These are phyloP conservation scores for Gallirallus australis DNA, from an alignment of 2,797 vertebrate genomes.

Conservation along the genomic window DNA sequence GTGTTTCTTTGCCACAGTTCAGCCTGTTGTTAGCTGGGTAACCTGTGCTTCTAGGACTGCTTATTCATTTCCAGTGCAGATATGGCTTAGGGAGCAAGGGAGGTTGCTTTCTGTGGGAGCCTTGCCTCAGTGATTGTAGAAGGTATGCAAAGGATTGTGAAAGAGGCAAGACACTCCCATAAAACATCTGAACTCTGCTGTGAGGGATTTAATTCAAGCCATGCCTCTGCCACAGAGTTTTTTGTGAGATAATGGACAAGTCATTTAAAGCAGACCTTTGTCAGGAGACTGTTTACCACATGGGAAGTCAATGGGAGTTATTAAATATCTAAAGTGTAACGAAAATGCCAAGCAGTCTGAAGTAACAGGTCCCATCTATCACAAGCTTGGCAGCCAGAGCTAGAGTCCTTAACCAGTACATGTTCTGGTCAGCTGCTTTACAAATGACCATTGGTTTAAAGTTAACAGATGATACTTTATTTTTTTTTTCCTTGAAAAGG, in stretches of 20 bases:
- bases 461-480: background rate
- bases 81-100: background rate
- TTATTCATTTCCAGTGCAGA: background rate
- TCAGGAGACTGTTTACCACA: background rate
- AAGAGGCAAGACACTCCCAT: background rate
- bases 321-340: background rate
- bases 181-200: slow-evolving; percentile 1
- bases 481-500: background rate
- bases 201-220: background rate
- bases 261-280: slow-evolving; percentile 9
- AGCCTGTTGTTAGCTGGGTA: background rate
- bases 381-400: slow-evolving; percentile 6
- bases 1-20: background rate
- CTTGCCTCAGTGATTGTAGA: background rate
- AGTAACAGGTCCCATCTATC: background rate
- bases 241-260: slow-evolving; percentile 16
- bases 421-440: slow-evolving; percentile 29
- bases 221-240: background rate
- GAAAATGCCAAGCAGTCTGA: background rate
- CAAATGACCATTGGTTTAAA: slow-evolving; percentile 7
- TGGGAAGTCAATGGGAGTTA: background rate
- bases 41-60: background rate
- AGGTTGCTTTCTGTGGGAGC: background rate
- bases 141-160: background rate
- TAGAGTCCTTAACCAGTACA: background rate